Evolutionary conservation across 2,113 vertebrate genomes (phyloP).

Genomic region (Gavia stellata): DNA sequence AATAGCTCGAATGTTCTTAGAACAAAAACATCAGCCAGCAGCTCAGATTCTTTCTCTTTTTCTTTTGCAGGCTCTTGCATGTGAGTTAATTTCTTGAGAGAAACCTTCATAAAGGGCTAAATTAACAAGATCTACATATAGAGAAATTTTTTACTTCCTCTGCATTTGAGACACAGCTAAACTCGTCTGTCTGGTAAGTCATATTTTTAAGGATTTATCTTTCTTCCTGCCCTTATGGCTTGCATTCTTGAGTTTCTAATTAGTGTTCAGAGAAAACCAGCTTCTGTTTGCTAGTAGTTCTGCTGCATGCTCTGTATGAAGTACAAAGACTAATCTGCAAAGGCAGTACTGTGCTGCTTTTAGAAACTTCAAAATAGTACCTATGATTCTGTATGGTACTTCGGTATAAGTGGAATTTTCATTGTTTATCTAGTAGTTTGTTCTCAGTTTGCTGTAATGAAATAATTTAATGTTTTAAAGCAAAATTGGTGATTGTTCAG

Average conservation of each 20-base stretch:
- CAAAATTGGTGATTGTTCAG: background rate
- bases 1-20: slow-evolving; percentile 81
- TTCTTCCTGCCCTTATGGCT: background rate
- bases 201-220: slow-evolving; percentile 27
- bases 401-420: background rate
- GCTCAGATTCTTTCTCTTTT: slow-evolving; percentile 69
- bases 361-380: background rate
- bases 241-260: slow-evolving; percentile 4
- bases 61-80: slow-evolving; percentile 69
- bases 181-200: slow-evolving; percentile 74
- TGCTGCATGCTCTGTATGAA: background rate
- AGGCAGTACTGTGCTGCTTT: background rate
- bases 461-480: background rate
- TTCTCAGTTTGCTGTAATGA: background rate
- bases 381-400: background rate
- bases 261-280: background rate
- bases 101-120: slow-evolving; percentile 69
- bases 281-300: background rate
- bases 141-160: slow-evolving; percentile 50
- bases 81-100: slow-evolving; percentile 66
- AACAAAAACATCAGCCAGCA: slow-evolving; percentile 73
- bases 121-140: slow-evolving; percentile 51
- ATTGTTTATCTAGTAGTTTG: background rate
- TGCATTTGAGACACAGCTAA: slow-evolving; percentile 30
- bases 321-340: background rate